Base-by-base conservation (phyloP, 2,888 invertebrate genomes). In the Oligia strigilis region DNA sequence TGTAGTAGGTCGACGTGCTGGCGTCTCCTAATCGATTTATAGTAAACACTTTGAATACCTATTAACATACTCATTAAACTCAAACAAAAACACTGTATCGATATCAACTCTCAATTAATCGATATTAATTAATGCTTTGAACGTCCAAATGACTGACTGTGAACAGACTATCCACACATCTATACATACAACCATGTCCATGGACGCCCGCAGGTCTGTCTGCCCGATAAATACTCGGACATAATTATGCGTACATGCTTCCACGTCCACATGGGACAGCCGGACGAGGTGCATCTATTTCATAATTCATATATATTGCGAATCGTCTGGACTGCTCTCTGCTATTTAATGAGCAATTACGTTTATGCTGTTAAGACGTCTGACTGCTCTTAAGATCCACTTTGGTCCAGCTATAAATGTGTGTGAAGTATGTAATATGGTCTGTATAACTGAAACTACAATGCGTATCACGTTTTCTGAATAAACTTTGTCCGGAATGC, bases 281-380 rank as follows among this genome's bases (percentile, higher is more conserved):
- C 73, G 74, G 58, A 40, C 81, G 77, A 81, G 69, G 67, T 75
- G 85, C 84, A 65, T 84, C 85, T 75, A 87, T 80, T 89, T 87
- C 89, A 88, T 89, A 87, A 89, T 89, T 88, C 89, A 89, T 82
- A 77, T 85, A 75, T 81, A 89, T 82, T 82, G 81, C 79, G 46
- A 77, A 80, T 76, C 78, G 89, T 85, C 88, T 89, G 77, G 66
- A 43, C 75, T 75, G 46, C 52, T 64, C n/a, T 70, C n/a, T n/a
- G n/a, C n/a, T 55, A 40, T 66, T 65, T 70, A 81, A 60, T 81
- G 17, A 71, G 17, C 66, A 81, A 71, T 81, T 82, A 60, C 4
- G 60, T 64, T 2, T 36, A 81, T 29, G 73, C 23, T 49, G 40
- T 67, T 72, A 77, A 82, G 77, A 77, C 46, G 66, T 40, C 40